Base-by-base conservation (phyloP, 2,113 vertebrate species). In the Sinocyclocheilus anshuiensis region DNA sequence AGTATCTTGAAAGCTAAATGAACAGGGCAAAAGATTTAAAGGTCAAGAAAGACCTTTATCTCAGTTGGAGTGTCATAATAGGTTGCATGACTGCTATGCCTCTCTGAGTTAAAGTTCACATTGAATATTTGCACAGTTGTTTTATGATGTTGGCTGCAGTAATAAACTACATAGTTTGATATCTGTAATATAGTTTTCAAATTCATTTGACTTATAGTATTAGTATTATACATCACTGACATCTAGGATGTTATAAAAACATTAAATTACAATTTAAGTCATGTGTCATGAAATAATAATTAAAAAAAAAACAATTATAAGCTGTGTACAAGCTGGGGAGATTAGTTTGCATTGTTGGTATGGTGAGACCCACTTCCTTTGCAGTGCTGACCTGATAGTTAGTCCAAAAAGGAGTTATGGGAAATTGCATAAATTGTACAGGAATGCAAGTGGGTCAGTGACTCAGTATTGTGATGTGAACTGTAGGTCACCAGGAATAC, bases 371-470 rank as follows among this genome's bases (percentile, higher is more conserved):
- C 36, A 16, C 65, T 82, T 36, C 59, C 75, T 69, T 69, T 36
- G 39, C 45, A 61, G 11, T 26, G 33, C 26, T 67, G 24, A 69
- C 71, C 48, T 63, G 72, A 89, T 16, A 50, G 55, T 59, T 69
- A 59, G 16, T 65, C 71, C 78, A 42, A 42, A 48, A 8, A 22
- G 61, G 42, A 29, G 1, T 86, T 65, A 24, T 57, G 22, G 76
- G 77, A 86, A 88, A 75, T 8, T 36, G 36, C 26, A 53, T 69
- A 16, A 57, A 22, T 63, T 33, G 53, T 67, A 39, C 65, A 65
- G 78, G 84, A 90, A 90, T 82, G 74, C 42, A 82, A 83, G 79
- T 77, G 53, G 69, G 65, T 57, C 65, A 72, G 53, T 78, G 48
- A 78, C 15, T 87, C 26, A 29, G 13, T 24, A 57, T 63, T 78